Conservation (phyloP, 2,113 vertebrate species). For the Apeltes quadracus region DNA sequence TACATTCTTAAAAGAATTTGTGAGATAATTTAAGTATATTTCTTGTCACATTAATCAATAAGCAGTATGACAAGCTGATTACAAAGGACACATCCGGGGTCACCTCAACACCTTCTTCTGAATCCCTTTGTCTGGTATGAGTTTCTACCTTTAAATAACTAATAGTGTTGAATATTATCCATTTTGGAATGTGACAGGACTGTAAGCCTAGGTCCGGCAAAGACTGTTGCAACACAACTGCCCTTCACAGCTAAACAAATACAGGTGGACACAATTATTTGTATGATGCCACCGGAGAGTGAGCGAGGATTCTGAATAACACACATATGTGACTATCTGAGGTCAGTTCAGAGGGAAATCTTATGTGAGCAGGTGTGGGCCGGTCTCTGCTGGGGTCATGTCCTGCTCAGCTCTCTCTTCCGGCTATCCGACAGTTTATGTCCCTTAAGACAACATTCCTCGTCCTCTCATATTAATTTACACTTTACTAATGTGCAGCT, state of each 20-base stretch:
- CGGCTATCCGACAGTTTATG: background rate
- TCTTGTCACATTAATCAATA: background rate
- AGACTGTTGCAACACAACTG: background rate
- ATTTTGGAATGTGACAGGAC: background rate
- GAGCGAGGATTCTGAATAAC: background rate
- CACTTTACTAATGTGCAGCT: background rate
- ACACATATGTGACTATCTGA: background rate
- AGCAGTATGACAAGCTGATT: background rate
- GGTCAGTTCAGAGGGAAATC: background rate
- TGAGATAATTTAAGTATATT: background rate
- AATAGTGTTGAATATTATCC: background rate
- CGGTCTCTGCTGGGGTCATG: background rate
- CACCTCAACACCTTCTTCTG: background rate
- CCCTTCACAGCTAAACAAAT: background rate
- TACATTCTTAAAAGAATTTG: too few species aligned
- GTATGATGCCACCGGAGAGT: background rate
- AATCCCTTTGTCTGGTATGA: background rate
- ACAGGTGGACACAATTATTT: background rate
- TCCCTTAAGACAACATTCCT: background rate
- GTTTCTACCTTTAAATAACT: background rate
- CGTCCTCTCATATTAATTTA: background rate
- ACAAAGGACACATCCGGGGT: background rate
- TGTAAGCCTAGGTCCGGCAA: background rate
- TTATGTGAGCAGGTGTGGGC: background rate
- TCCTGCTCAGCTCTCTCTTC: constrained; percentile 18